Percentiles rank a stretch among this genome's conserved stretches.
Evolutionary conservation across 2,888 invertebrate species (phyloP).

Genomic region (Sicus ferrugineus): DNA sequence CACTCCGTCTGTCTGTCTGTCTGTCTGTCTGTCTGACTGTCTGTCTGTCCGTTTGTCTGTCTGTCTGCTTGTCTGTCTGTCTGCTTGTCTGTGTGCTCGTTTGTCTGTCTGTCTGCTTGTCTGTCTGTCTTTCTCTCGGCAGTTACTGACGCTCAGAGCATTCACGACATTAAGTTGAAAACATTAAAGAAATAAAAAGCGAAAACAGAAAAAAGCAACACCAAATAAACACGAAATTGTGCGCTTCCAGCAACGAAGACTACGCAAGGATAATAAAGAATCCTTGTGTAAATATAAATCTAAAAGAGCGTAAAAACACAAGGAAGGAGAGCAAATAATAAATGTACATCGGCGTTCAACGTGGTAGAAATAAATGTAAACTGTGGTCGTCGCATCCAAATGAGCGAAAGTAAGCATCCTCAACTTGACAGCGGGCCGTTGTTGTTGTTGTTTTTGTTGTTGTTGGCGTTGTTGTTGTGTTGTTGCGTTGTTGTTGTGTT

Average conservation of each 20-base stretch:
- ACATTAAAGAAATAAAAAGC: background rate
- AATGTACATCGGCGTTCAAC: background rate
- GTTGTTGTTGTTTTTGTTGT: background rate
- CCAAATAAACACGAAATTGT: slow-evolving; percentile 9
- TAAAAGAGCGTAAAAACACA: background rate
- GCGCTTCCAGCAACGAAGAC: background rate
- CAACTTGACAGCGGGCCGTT: background rate
- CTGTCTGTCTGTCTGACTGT: too few species aligned
- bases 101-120: background rate
- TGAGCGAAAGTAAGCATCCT: slow-evolving; percentile 16
- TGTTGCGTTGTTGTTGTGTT: slow-evolving; percentile 5
- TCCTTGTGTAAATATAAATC: too few species aligned
- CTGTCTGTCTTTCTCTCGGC: slow-evolving; percentile 7
- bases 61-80: too few species aligned
- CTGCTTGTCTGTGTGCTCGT: too few species aligned
- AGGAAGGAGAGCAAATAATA: background rate
- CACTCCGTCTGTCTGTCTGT: too few species aligned
- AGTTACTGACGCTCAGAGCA: too few species aligned
- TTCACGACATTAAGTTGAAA: too few species aligned
- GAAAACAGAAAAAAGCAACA: background rate
- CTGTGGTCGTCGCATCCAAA: slow-evolving; percentile 7
- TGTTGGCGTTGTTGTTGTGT: background rate
- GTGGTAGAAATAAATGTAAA: background rate
- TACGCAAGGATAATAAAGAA: background rate
- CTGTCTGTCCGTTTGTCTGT: too few species aligned